Percentiles rank a stretch among this genome's conserved stretches.
Evolutionary conservation across 2,888 invertebrate genomes (phyloP).

Genomic region (Lamellibrachia columna): DNA sequence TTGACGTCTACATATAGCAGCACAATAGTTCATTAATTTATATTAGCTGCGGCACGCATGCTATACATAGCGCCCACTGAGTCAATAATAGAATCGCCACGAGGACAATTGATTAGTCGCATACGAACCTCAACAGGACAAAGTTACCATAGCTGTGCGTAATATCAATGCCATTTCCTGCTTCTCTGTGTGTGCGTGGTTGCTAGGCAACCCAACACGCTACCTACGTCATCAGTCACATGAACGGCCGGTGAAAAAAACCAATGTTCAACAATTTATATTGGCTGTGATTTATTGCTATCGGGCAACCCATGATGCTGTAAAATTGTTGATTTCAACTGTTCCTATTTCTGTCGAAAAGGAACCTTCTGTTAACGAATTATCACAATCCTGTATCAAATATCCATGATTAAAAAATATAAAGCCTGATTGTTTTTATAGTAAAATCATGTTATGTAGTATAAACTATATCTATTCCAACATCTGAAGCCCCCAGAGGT

Average conservation of each 20-base stretch:
- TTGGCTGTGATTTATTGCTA: slow-evolving; percentile 1
- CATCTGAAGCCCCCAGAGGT: too few species aligned
- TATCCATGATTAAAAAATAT: not conserved
- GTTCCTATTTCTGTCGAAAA: not conserved
- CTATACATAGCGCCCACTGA: not conserved
- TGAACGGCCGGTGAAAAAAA: not conserved
- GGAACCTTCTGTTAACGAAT: not conserved
- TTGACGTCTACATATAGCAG: slow-evolving; percentile 3
- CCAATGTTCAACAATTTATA: not conserved
- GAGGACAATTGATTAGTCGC: slow-evolving; percentile 8
- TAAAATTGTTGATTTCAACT: slow-evolving; percentile 1
- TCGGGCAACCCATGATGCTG: not conserved
- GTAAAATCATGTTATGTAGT: too few species aligned
- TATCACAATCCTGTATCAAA: not conserved
- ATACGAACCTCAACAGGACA: not conserved
- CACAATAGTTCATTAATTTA: slow-evolving; percentile 12
- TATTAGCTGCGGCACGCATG: not conserved
- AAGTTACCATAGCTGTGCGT: not conserved
- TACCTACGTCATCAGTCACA: slow-evolving; percentile 16
- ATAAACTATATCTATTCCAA: too few species aligned
- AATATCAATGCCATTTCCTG: slow-evolving; percentile 16
- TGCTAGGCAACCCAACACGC: not conserved
- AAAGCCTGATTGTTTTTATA: too few species aligned
- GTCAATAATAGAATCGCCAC: slow-evolving; percentile 4
- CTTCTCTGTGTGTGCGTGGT: not conserved